A percentile compares a stretch with the other conserved stretches of the same genome.
These are phyloP conservation scores for Motacilla alba DNA, from an alignment of 2,113 vertebrate genomes.

Conservation along the genomic window DNA sequence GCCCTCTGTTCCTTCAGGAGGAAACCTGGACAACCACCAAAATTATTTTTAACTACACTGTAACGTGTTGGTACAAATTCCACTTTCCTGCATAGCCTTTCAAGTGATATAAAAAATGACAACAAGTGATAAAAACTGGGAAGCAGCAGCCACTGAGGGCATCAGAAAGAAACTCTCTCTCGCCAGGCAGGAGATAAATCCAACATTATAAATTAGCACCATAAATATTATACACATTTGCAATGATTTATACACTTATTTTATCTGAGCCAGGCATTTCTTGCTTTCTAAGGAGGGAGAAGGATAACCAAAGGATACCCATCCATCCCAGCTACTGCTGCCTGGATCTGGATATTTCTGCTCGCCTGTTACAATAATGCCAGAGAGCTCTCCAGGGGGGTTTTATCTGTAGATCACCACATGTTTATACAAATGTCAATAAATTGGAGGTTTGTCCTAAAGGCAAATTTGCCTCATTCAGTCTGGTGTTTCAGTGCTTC, in stretches of 20 bases:
- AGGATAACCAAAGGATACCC: neutral
- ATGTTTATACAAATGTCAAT: neutral
- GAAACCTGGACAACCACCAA: conserved; percentile 12
- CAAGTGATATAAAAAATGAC: conserved; percentile 10
- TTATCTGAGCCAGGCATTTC: neutral
- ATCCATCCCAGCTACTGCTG: neutral
- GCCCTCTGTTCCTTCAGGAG: neutral
- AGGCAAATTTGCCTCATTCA: neutral
- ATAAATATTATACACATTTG: conserved; percentile 18
- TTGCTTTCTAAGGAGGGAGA: neutral
- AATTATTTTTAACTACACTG: conserved; percentile 12
- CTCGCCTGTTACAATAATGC: accelerated
- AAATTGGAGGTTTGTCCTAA: neutral
- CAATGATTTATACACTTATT: neutral
- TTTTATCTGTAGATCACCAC: neutral
- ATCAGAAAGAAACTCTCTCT: neutral
- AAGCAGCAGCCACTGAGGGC: neutral
- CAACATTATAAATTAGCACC: conserved; percentile 7
- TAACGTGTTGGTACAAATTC: neutral
- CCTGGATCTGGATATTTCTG: neutral
- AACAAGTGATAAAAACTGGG: conserved; percentile 9
- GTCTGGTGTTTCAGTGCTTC: neutral
- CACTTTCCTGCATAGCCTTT: neutral
- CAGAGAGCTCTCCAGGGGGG: neutral
- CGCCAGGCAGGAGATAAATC: neutral